phyloP scores from a whole-genome alignment of 2,113 vertebrate genomes.

The Turnix velox region DNA sequence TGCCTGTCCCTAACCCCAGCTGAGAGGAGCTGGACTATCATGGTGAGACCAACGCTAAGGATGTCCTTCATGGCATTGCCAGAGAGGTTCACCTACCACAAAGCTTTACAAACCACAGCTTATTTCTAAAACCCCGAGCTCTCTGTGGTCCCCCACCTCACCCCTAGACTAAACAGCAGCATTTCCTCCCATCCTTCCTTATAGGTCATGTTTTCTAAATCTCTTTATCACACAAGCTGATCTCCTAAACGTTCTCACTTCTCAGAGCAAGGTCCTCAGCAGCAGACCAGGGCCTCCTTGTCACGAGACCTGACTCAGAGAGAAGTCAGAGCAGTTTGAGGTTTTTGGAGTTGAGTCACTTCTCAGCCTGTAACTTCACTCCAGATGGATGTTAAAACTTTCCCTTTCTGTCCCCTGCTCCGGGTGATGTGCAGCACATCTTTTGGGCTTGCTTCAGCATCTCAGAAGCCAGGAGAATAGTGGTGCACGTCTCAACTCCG shows the following conservation, averaged over 20 bases:
- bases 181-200: background rate
- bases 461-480: background rate
- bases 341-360: background rate
- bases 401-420: background rate
- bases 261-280: background rate
- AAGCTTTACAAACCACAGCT: background rate
- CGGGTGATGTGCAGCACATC: background rate
- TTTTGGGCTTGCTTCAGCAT: background rate
- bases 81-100: background rate
- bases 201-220: background rate
- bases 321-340: background rate
- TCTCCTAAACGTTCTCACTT: background rate
- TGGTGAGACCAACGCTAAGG: background rate
- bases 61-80: background rate
- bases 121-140: accelerated
- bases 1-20: background rate
- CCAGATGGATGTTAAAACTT: background rate
- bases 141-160: background rate
- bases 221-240: background rate
- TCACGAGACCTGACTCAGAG: background rate
- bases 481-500: background rate
- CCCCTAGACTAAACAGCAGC: slow-evolving; percentile 8
- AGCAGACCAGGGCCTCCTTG: background rate
- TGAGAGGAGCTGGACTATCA: background rate
- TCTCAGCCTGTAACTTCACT: background rate